Evolutionary conservation across 1,140 invertebrate species (phyloP), one percentile per base, ranked within the genome.

Genomic region (Argopecten irradians): DNA sequence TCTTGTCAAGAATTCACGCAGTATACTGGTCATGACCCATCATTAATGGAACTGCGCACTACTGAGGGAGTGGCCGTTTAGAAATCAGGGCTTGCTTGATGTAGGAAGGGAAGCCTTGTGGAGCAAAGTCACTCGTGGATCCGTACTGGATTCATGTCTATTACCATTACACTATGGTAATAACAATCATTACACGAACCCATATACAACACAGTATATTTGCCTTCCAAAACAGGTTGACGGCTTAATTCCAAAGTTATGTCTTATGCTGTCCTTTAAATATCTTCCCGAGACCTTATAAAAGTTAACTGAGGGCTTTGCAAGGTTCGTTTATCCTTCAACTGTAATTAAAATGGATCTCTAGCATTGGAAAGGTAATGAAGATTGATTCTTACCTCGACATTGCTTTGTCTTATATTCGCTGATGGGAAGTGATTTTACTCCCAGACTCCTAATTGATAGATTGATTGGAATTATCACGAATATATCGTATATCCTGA

Each of bases 161-260:
- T 71, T 71, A 71, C 16, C 55, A 71, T 71, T 71, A 71, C 55
- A 28, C 55, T 1, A n/a, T 71, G 55, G n/a, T 71, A 71, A 71
- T 71, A 71, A 71, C 22, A 71, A n/a, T 71, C 55, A 71, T 71
- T 71, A 71, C n/a, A 16, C 7, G 55, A 71, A 28, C 55, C 55
- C 55, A 28, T 71, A 71, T 71, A 71, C 55, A 71, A 71, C 55
- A 71, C 22, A 71, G 55, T 71, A 71, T n/a, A 71, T 71, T 71
- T 71, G 55, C 55, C 55, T 71, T 71, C 55, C 55, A 71, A 71
- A 71, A 71, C 55, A 71, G 55, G 55, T 71, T 71, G 55, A 71
- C 55, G 55, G 14, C 55, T 71, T 71, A 71, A 71, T 71, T 71
- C 55, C 55, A 1, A 71, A 71, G 55, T 71, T 71, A 71, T 71